Conservation (phyloP, 1,140 invertebrate species). For the Dendrolimus kikuchii region DNA sequence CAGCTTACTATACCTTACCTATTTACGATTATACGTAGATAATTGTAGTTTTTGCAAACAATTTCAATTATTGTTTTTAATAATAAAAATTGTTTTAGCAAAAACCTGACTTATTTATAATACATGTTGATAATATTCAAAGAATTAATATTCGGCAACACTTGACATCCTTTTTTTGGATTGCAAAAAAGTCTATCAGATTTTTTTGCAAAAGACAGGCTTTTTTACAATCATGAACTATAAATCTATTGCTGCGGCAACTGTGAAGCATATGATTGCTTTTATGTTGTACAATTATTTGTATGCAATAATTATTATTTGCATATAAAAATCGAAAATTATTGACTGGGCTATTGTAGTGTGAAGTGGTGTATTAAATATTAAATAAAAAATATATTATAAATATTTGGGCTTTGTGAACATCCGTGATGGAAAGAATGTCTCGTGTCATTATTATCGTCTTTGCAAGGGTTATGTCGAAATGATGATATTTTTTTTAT, state of each 20-base stretch:
- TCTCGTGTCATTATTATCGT: constrained; percentile 39
- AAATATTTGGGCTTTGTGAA: constrained; percentile 52
- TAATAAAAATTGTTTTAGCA: background rate
- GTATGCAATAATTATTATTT: constrained; percentile 18
- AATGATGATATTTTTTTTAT: constrained; percentile 18
- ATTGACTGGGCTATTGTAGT: constrained; percentile 60
- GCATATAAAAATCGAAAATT: constrained; percentile 35
- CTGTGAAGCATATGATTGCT: constrained; percentile 30
- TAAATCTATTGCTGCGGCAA: constrained; percentile 61
- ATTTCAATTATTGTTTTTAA: constrained; percentile 4
- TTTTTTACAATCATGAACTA: constrained; percentile 42
- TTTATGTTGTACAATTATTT: constrained; percentile 16
- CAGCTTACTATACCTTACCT: constrained; percentile 67
- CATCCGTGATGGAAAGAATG: constrained; percentile 57
- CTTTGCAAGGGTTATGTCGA: constrained; percentile 30
- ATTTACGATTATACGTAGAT: constrained; percentile 63
- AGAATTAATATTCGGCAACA: constrained; percentile 69
- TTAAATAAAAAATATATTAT: constrained; percentile 40
- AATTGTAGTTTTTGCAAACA: constrained; percentile 25
- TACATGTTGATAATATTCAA: constrained; percentile 68
- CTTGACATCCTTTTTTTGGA: constrained; percentile 63
- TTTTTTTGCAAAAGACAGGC: constrained; percentile 12
- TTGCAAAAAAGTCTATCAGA: constrained; percentile 28
- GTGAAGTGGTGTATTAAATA: constrained; percentile 35
- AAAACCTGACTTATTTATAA: constrained; percentile 52